These are phyloP conservation scores for Phyllostomus hastatus DNA, from an alignment of 2,113 vertebrate species.

Conservation along the genomic window DNA sequence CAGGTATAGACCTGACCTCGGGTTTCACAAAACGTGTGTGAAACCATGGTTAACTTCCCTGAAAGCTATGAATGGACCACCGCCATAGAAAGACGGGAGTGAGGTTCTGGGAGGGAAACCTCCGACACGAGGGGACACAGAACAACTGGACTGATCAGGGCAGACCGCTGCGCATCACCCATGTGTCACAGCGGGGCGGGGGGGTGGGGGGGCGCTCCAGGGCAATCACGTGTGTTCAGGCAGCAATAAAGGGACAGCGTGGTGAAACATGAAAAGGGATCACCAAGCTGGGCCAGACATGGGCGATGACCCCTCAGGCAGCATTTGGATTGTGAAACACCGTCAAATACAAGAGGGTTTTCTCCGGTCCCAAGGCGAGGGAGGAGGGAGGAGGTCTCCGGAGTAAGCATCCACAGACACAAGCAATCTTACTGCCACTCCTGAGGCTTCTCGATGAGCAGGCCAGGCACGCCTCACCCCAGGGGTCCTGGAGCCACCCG, in stretches of 20 bases:
- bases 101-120: not conserved
- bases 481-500: fast-evolving
- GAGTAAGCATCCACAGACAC: fast-evolving
- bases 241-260: not conserved
- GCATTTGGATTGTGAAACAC: not conserved
- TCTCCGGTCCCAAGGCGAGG: not conserved
- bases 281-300: not conserved
- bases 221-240: not conserved
- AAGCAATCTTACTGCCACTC: not conserved
- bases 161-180: not conserved
- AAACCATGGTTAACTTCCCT: not conserved
- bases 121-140: not conserved
- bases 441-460: not conserved
- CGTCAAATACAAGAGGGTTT: not conserved
- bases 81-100: not conserved
- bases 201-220: not conserved
- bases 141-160: not conserved
- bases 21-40: not conserved
- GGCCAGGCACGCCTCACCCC: fast-evolving
- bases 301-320: fast-evolving
- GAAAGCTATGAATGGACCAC: not conserved
- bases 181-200: fast-evolving
- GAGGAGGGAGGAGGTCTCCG: not conserved
- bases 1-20: not conserved
- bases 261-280: not conserved